Evolutionary conservation across 2,113 vertebrate species (phyloP), one percentile per base, ranked within the genome.

Genomic region (Pseudois nayaur): DNA sequence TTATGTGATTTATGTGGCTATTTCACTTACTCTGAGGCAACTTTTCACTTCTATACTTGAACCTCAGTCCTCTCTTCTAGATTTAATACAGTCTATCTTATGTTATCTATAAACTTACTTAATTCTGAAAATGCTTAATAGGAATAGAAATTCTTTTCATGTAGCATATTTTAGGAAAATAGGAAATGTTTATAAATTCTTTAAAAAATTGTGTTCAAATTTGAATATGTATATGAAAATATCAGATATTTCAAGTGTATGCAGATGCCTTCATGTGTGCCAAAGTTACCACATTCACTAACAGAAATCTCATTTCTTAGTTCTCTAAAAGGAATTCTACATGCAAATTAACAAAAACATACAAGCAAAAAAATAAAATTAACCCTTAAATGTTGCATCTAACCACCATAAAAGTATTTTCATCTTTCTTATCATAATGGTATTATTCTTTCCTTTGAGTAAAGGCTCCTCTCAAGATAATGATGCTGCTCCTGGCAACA

Each of bases 1-100:
- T 31, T 12, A 2, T 4, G 64, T 85, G 50, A 89, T 98, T 74
- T 96, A 33, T 78, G 4, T 82, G 5, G 0, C 11, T 96, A 93
- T 83, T 71, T 84, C 16, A 95, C 10, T 45, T 89, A 19, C 4
- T 45, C 25, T n/a, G 31, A 95, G 21, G 21, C 3, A 86, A 64
- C 54, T 76, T 91, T 74, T 62, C 92, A 62, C 19, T 67, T 60
- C 4, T 89, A 6, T 67, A 92, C n/a, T 92, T 98, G 94, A 97
- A 97, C 86, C 11, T 83, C 3, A 40, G n/a, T 3, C 4, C n/a
- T 85, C 25, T 59, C 27, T 59, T 60, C 23, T 12, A 83, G 89
- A 81, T 74, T 89, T 82, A 82, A 91, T 59, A 91, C 2, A 55
- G 62, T 76, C 55, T 9, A 43, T 86, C 23, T 25, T 91, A n/a